Evolutionary conservation across 1,140 invertebrate species (phyloP), one percentile per base, ranked within the genome.

Genomic region (Microvelia longipes): DNA sequence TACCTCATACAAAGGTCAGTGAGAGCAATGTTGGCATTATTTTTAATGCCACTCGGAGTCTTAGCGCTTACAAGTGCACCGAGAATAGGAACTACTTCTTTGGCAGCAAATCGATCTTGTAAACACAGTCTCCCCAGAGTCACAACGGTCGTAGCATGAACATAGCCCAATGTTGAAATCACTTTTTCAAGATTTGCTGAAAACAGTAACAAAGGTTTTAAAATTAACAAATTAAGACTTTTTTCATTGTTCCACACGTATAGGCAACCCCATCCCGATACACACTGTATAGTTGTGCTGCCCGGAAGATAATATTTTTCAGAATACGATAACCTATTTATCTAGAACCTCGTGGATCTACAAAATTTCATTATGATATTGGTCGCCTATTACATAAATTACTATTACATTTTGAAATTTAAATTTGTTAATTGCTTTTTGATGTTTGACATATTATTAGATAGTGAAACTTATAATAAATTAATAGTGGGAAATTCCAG

Each of bases 1-100:
- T 67, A 67, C 69, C 69, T 69, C 14, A 69, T 62, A 67, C 69
- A 70, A n/a, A 67, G 64, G 67, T 67, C 69, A 60, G 66, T 61
- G 14, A 88, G 77, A 11, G 83, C 82, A 73, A 85, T 83, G 2
- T 86, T 82, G 5, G 85, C 81, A 74, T 88, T 87, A 63, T 86
- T 84, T 66, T 85, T 81, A 1, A 87, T 78, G 1, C 80, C 77
- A 13, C 80, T 75, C 71, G 83, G 80, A 1, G 71, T 72, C 0
- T 78, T 77, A 0, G 76, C 77, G 35, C 73, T 78, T 14, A 85
- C 74, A 68, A 85, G 79, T 70, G 78, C 74, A 2, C 80, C 83
- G 68, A 84, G 71, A 19, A 81, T 79, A 28, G 83, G 80, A 35
- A 84, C 78, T 69, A 80, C 78, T 68, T 79, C 79, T 75, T 83